A percentile compares a stretch with the other conserved stretches of the same genome.
Evolutionary conservation across 2,888 invertebrate species (phyloP).

Genomic region (Hyppa rectilinea): DNA sequence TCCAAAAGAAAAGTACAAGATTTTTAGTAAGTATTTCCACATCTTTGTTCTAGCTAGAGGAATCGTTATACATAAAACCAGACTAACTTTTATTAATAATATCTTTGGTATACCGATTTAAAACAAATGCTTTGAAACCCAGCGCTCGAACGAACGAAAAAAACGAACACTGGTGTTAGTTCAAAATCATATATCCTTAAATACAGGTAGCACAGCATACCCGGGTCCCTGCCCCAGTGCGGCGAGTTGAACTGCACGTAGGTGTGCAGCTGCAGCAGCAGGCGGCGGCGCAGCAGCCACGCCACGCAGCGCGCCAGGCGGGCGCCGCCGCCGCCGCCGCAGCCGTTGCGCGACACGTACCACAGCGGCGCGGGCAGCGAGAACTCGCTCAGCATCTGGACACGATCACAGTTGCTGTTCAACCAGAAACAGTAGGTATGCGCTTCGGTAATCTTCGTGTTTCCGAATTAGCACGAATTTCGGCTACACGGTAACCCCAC

Average conservation of each 20-base stretch:
- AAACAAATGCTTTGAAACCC: not conserved
- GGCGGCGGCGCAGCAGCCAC: conserved; percentile 97
- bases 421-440: not conserved
- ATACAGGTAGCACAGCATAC: conserved; percentile 47
- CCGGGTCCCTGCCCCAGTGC: conserved; percentile 86
- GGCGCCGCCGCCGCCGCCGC: conserved; percentile 78
- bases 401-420: not conserved
- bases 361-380: conserved; percentile 90
- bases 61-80: not conserved
- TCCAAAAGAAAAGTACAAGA: not conserved
- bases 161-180: too few relatives aligned
- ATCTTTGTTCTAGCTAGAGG: not conserved
- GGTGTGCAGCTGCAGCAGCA: conserved; percentile 97
- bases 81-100: too few relatives aligned
- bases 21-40: not conserved
- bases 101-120: too few relatives aligned
- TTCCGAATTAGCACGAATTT: not conserved
- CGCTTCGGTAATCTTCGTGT: not conserved
- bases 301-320: conserved; percentile 96
- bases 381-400: conserved; percentile 88
- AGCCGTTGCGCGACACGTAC: conserved; percentile 86
- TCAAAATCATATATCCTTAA: not conserved
- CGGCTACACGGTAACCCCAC: not conserved
- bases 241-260: conserved; percentile 95
- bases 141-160: not conserved